Evolutionary conservation across 2,888 invertebrate genomes (phyloP).

Genomic region (Thereva unica): DNA sequence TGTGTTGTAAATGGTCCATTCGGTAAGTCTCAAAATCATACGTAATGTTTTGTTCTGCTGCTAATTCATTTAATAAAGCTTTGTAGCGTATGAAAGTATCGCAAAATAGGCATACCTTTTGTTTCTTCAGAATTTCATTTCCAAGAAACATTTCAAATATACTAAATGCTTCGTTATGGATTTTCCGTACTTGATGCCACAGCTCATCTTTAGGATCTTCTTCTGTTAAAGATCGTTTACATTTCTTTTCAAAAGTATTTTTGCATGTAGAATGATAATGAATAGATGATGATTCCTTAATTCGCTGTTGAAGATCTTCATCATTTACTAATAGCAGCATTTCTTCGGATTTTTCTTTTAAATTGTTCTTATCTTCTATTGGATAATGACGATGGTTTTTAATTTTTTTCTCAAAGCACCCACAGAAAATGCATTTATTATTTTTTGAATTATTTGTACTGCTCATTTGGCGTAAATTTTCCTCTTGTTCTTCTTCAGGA

Average conservation of each 20-base stretch:
- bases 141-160: no score
- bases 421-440: slow-evolving; percentile 9
- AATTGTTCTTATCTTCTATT: background rate
- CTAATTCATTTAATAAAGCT: slow-evolving; percentile 2
- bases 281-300: slow-evolving; percentile 7
- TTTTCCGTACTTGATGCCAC: background rate
- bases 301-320: no score
- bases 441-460: no score
- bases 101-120: background rate
- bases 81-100: background rate
- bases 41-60: background rate
- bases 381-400: slow-evolving; percentile 9
- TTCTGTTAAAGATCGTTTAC: background rate
- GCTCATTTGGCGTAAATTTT: no score
- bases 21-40: slow-evolving; percentile 6
- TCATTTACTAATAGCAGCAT: no score
- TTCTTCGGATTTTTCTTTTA: background rate
- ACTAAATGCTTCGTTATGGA: no score
- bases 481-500: background rate
- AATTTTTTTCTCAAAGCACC: slow-evolving; percentile 8
- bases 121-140: slow-evolving; percentile 9
- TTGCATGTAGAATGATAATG: slow-evolving; percentile 1
- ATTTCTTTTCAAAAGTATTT: background rate
- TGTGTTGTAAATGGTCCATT: background rate
- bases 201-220: slow-evolving; percentile 4